A percentile compares a stretch with the other conserved stretches of the same genome.
phyloP scores from a whole-genome alignment of 2,113 vertebrate species.

The Mustela lutreola region DNA sequence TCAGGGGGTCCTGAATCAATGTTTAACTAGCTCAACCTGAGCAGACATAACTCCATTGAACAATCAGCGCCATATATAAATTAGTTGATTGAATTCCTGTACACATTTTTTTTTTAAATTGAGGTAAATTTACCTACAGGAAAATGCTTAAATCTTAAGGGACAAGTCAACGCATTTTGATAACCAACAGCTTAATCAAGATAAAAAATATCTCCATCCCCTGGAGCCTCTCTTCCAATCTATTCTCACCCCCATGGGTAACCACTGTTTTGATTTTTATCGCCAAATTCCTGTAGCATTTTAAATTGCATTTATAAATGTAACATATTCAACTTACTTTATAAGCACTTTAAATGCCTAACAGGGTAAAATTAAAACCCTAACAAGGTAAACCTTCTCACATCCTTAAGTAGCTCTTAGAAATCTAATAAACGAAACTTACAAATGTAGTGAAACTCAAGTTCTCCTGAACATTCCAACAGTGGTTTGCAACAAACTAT shows the following conservation, averaged over 20 bases:
- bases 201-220: neutral
- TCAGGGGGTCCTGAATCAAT: slow-evolving; percentile 47
- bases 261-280: slow-evolving; percentile 54
- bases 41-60: slow-evolving; percentile 57
- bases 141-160: slow-evolving; percentile 1
- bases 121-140: slow-evolving; percentile 33
- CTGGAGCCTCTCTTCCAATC: neutral
- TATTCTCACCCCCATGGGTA: neutral
- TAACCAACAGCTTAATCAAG: neutral
- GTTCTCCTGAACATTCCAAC: slow-evolving; percentile 7
- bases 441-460: slow-evolving; percentile 46
- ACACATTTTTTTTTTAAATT: slow-evolving; percentile 16
- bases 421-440: slow-evolving; percentile 58
- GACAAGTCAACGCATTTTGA: neutral
- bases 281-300: slow-evolving; percentile 55
- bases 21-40: slow-evolving; percentile 57
- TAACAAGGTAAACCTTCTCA: slow-evolving; percentile 21
- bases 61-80: slow-evolving; percentile 28
- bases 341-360: slow-evolving; percentile 64
- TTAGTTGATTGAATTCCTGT: slow-evolving; percentile 23
- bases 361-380: slow-evolving; percentile 54
- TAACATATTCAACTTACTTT: slow-evolving; percentile 50
- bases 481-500: slow-evolving; percentile 40
- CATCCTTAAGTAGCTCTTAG: slow-evolving; percentile 37
- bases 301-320: slow-evolving; percentile 65